Evolutionary conservation across 1,140 invertebrate species (phyloP), one percentile per base, ranked within the genome.

Genomic region (Cherax quadricarinatus): DNA sequence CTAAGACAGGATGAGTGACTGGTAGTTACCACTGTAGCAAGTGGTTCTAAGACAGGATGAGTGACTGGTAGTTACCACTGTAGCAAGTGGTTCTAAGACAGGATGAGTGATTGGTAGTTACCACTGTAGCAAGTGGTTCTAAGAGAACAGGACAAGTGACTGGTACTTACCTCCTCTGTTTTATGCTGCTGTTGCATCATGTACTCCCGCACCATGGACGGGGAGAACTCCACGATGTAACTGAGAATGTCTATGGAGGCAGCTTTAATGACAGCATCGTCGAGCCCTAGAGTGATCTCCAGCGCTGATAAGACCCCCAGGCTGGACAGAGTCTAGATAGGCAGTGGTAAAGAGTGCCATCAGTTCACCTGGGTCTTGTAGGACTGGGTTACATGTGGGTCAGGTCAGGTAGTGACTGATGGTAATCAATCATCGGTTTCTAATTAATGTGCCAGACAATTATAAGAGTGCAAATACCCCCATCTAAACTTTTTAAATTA

Each of bases 181-280:
- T 97, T 98, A 94, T 97, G 97, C 92, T 97, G 96, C 95, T 99
- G 98, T 94, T 98, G 97, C 87, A 99, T 95, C 83, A 98, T 99
- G 95, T 99, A 99, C 95, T 99, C 99, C 93, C 99, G 96, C 60
- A 99, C 98, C 94, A 99, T 98, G 94, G 98, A 98, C 89, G 99
- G 98, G 94, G 98, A 99, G 96, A 98, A 99, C 95, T 99, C 99
- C 84, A 99, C 98, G 95, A 99, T 98, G 94, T 98, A 99, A 70
- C 98, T 99, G 84, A 99, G 96, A 95, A 99, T 99, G 95, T 99
- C 99, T 94, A 99, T 98, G 94, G 98, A 98, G 89, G 98, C 98
- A 94, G 97, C 97, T 96, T 99, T 99, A 53, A 98, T 99, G 9
- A 91, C 79, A 12, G 85, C 30, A 95, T 99, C 98, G 95, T 99